These are phyloP conservation scores for Ibidorhyncha struthersii DNA, from an alignment of 2,113 vertebrate species.

Conservation along the genomic window DNA sequence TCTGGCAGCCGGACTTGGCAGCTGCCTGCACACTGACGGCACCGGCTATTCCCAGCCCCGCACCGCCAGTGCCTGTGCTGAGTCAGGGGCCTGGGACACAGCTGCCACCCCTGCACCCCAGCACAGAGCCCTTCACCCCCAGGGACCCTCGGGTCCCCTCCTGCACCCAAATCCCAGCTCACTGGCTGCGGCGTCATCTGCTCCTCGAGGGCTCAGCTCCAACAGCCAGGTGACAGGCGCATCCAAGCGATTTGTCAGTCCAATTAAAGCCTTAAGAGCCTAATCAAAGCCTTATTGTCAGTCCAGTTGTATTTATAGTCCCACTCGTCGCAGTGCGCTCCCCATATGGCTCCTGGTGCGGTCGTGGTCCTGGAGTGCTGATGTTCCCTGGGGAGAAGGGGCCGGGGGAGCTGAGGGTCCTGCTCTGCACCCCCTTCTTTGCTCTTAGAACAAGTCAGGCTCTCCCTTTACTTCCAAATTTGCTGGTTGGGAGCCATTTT, in stretches of 20 bases:
- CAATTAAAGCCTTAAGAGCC: slow-evolving; percentile 37
- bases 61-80: not conserved
- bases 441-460: not conserved
- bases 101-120: not conserved
- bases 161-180: not conserved
- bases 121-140: not conserved
- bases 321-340: not conserved
- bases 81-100: slow-evolving; percentile 26
- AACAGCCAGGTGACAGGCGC: not conserved
- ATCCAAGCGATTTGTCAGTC: not conserved
- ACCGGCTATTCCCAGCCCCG: not conserved
- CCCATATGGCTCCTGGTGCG: accelerated
- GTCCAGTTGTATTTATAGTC: slow-evolving; percentile 32
- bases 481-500: not conserved
- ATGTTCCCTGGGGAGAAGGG: not conserved
- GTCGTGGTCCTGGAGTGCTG: not conserved
- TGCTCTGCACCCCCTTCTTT: not conserved
- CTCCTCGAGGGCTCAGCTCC: not conserved
- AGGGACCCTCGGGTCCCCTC: not conserved
- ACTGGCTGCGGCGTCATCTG: accelerated
- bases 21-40: not conserved
- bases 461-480: not conserved
- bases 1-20: not conserved
- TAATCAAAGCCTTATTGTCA: slow-evolving; percentile 48
- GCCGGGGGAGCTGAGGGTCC: not conserved